These are phyloP conservation scores for Eurois occulta DNA, from an alignment of 2,888 invertebrate genomes.

Conservation along the genomic window DNA sequence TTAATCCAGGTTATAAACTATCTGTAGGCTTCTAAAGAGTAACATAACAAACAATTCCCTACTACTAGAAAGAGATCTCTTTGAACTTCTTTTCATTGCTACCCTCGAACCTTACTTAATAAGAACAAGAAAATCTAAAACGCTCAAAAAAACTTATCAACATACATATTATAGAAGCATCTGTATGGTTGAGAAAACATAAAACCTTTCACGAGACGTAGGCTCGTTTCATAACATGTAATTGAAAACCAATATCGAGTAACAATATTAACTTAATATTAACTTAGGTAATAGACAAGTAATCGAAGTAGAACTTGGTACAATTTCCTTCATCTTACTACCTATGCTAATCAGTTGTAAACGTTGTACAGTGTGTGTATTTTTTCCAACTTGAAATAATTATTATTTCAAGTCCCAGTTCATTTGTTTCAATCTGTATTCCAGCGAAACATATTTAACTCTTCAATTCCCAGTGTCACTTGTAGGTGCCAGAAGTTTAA, in stretches of 20 bases:
- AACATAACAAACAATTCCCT: too few relatives aligned
- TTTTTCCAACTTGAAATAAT: neutral
- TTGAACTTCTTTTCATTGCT: neutral
- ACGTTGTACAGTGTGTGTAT: slow-evolving; percentile 13
- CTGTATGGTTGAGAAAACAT: neutral
- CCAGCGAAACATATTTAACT: too few relatives aligned
- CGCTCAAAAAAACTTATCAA: neutral
- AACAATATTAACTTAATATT: slow-evolving; percentile 52
- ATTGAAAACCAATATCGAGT: slow-evolving; percentile 46
- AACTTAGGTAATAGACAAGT: slow-evolving; percentile 42
- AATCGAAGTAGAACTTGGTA: slow-evolving; percentile 44
- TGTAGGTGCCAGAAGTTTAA: too few relatives aligned
- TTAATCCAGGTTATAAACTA: neutral
- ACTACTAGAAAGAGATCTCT: too few relatives aligned
- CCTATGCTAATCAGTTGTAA: slow-evolving; percentile 47
- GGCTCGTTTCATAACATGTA: slow-evolving; percentile 15
- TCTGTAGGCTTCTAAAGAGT: too few relatives aligned
- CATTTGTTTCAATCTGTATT: too few relatives aligned
- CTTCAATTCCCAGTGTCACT: too few relatives aligned
- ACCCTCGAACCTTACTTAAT: neutral
- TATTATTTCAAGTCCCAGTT: too few relatives aligned
- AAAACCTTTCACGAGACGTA: slow-evolving; percentile 4
- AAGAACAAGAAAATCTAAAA: neutral
- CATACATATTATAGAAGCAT: neutral
- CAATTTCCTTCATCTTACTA: slow-evolving; percentile 44